Evolutionary conservation across 1,140 invertebrate genomes (phyloP), one percentile per base, ranked within the genome.

Genomic region (Drosophila funebris): DNA sequence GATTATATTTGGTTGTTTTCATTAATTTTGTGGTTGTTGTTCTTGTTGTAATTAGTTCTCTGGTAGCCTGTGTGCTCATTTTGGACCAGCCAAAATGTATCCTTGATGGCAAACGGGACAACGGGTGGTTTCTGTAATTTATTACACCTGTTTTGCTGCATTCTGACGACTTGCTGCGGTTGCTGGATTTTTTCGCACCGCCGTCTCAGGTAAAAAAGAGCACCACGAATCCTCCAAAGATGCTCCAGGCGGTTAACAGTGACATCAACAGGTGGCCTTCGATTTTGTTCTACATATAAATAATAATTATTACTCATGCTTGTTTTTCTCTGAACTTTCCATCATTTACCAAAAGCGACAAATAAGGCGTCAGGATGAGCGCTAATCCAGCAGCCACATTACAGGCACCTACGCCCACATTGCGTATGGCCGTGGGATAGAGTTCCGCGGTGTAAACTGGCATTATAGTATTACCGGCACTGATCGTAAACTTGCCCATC

Each of bases 371-470:
- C 24, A 95, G 92, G 73, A 96, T 95, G 1, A 96, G 91, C 14
- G 94, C 95, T 14, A 95, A 88, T 13, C 95, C 95, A 1, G 95
- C 95, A 11, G 95, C 93, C 36, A 95, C 92, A 85, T 96, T 95
- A 78, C 94, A 95, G 1, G 94, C 94, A 1, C 95, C 95, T 6
- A 96, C 95, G 7, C 95, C 95, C 37, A 96, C 92, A 82, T 96
- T 96, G 56, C 95, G 93, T 72, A 96, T 94, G 39, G 95, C 92
- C 1, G 95, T 96, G 1, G 95, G 95, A 92, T 95, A 96, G 3
- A 96, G 90, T 90, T 96, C 95, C 1, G 95, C 95, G 1, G 95
- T 96, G 76, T 94, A 96, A 7, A 96, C 95, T 0, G 95, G 95
- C 92, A 96, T 92, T 60, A 96, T 94, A 70, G 95, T 95, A 76